phyloP scores from a whole-genome alignment of 2,797 vertebrate genomes.

The Fistularia tabacaria region DNA sequence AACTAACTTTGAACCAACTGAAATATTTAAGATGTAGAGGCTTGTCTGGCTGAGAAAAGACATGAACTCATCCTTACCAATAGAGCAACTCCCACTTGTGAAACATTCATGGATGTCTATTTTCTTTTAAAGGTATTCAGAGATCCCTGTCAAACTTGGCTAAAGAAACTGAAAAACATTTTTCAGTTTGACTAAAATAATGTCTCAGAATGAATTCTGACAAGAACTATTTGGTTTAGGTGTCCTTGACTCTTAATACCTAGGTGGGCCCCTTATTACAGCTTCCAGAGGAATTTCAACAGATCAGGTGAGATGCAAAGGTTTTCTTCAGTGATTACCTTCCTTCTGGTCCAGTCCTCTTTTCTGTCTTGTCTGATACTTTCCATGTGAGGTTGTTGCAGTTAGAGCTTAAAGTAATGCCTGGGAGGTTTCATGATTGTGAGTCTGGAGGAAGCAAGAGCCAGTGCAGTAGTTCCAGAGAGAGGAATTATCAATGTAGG shows the following conservation, averaged over 20 bases:
- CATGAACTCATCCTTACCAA: too few species aligned
- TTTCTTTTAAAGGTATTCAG: too few species aligned
- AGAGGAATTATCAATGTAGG: constrained; percentile 24
- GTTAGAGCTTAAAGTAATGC: constrained; percentile 45
- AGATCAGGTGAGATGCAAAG: constrained; percentile 27
- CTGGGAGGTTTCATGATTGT: constrained; percentile 41
- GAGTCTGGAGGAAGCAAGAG: constrained; percentile 21
- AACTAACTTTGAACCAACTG: too few species aligned
- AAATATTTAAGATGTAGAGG: too few species aligned
- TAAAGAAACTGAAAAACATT: too few species aligned
- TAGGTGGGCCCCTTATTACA: constrained; percentile 40
- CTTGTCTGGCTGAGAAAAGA: too few species aligned
- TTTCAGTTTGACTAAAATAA: too few species aligned
- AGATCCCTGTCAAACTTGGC: too few species aligned
- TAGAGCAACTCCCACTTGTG: too few species aligned
- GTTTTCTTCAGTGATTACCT: constrained; percentile 43
- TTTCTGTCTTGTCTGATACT: constrained; percentile 36
- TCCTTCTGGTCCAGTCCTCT: constrained; percentile 53
- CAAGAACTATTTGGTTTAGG: too few species aligned
- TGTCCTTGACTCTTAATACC: constrained; percentile 13
- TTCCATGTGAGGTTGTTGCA: constrained; percentile 51
- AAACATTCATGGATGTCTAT: too few species aligned
- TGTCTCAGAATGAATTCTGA: too few species aligned
- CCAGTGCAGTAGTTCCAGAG: constrained; percentile 14
- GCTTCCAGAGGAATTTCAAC: constrained; percentile 45